Percentiles rank a stretch among this genome's conserved stretches.
These are phyloP conservation scores for Erebia epiphron DNA, from an alignment of 2,888 invertebrate species.

Conservation along the genomic window DNA sequence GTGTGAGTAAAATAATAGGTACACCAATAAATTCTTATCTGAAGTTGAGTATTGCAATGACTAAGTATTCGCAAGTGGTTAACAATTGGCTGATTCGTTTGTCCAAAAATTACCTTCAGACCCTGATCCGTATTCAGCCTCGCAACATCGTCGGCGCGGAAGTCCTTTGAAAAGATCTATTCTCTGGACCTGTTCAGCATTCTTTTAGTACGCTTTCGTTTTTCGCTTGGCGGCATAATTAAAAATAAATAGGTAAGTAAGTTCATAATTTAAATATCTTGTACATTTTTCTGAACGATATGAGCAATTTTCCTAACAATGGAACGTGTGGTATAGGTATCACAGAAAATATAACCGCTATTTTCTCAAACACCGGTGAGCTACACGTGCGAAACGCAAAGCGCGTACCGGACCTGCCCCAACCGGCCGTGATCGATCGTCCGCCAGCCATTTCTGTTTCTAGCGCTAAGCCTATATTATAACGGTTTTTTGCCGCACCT, in stretches of 20 bases:
- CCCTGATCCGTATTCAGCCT: conserved; percentile 41
- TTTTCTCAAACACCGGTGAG: conserved; percentile 28
- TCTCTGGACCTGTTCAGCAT: conserved; percentile 26
- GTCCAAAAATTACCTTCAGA: conserved; percentile 44
- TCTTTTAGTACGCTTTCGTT: conserved; percentile 23
- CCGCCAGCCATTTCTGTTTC: conserved; percentile 54
- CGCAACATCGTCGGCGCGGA: conserved; percentile 39
- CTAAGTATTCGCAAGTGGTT: conserved; percentile 43
- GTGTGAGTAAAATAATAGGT: conserved; percentile 17
- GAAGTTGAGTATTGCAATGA: conserved; percentile 32
- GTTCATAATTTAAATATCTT: background rate
- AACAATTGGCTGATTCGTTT: conserved; percentile 43
- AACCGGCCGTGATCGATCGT: conserved; percentile 71
- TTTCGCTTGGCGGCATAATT: background rate
- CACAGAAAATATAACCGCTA: conserved; percentile 26
- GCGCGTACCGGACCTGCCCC: conserved; percentile 69
- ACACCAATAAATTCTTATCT: conserved; percentile 25
- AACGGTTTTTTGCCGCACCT: conserved; percentile 39
- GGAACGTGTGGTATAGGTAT: conserved; percentile 1
- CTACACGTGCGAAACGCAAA: conserved; percentile 47
- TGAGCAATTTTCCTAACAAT: background rate
- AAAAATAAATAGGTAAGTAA: background rate
- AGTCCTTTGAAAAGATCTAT: conserved; percentile 37
- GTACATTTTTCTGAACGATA: background rate
- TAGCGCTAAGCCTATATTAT: conserved; percentile 44